Conservation (phyloP, 2,888 invertebrate genomes). For the Drosophila nr. fundita region DNA sequence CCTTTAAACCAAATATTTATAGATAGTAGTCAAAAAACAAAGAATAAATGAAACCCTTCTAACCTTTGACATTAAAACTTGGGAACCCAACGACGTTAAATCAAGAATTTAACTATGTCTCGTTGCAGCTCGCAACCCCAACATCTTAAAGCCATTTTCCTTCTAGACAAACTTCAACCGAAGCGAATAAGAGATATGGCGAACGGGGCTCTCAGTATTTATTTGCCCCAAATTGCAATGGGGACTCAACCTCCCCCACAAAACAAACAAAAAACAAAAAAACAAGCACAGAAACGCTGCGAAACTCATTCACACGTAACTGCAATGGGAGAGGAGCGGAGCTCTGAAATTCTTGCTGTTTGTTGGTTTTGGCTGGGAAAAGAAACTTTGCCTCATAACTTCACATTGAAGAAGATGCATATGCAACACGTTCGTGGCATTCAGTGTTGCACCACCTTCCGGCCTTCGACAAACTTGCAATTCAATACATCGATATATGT, state of each 20-base stretch:
- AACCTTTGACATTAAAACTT: neutral
- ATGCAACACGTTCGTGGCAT: constrained; percentile 76
- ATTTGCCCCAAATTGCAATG: constrained; percentile 72
- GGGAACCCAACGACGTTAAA: neutral
- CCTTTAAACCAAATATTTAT: neutral
- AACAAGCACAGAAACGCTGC: constrained; percentile 7
- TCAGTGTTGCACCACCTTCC: constrained; percentile 45
- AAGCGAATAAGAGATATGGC: constrained; percentile 48
- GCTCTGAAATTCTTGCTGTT: constrained; percentile 22
- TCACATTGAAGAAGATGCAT: constrained; percentile 79
- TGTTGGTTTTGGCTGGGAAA: constrained; percentile 36
- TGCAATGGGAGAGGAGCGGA: constrained; percentile 19
- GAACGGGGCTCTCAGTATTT: constrained; percentile 51
- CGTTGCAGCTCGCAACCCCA: constrained; percentile 5
- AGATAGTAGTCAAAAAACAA: neutral
- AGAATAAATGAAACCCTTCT: constrained; percentile 29
- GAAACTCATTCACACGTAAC: constrained; percentile 51
- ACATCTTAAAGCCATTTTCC: constrained; percentile 55
- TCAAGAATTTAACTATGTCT: neutral
- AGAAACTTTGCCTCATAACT: constrained; percentile 79
- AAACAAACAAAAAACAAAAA: constrained; percentile 14
- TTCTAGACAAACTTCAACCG: constrained; percentile 50
- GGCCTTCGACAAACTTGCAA: constrained; percentile 30
- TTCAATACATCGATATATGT: constrained; percentile 19
- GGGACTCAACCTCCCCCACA: neutral